Evolutionary conservation across 2,888 invertebrate genomes (phyloP).

Genomic region (Smittia sp.): DNA sequence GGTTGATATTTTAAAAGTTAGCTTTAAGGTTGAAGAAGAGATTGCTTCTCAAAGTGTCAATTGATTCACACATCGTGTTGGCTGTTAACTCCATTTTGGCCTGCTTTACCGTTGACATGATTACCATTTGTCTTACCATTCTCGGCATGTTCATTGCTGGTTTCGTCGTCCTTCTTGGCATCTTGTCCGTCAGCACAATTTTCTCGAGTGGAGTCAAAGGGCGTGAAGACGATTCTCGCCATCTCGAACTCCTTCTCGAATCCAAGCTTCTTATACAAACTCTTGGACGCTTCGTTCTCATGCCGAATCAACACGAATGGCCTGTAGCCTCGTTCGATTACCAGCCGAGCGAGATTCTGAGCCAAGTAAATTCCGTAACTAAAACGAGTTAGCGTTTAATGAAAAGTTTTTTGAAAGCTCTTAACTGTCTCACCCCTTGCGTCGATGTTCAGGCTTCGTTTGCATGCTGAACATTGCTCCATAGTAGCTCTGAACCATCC

Average conservation of each 20-base stretch:
- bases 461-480: slow-evolving; percentile 93
- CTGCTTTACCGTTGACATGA: neutral
- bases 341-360: slow-evolving; percentile 63
- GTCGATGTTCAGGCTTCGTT: slow-evolving; percentile 72
- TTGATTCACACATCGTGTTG: neutral
- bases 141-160: neutral
- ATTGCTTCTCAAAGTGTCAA: neutral
- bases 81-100: neutral
- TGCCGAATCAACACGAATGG: slow-evolving; percentile 85
- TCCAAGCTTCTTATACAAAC: slow-evolving; percentile 78
- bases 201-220: slow-evolving; percentile 50
- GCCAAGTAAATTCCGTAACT: slow-evolving; percentile 72
- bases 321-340: slow-evolving; percentile 71
- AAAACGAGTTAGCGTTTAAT: slow-evolving; percentile 49
- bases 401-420: slow-evolving; percentile 44
- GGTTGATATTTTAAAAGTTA: no score
- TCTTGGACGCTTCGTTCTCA: slow-evolving; percentile 82
- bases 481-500: slow-evolving; percentile 90
- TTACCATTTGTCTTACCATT: neutral
- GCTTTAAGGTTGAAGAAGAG: neutral
- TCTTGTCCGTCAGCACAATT: no score
- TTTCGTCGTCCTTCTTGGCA: neutral
- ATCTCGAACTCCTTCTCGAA: slow-evolving; percentile 77
- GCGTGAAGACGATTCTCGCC: slow-evolving; percentile 74
- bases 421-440: slow-evolving; percentile 57